Conservation (phyloP, 1,140 invertebrate genomes). For the Ooceraea biroi region DNA sequence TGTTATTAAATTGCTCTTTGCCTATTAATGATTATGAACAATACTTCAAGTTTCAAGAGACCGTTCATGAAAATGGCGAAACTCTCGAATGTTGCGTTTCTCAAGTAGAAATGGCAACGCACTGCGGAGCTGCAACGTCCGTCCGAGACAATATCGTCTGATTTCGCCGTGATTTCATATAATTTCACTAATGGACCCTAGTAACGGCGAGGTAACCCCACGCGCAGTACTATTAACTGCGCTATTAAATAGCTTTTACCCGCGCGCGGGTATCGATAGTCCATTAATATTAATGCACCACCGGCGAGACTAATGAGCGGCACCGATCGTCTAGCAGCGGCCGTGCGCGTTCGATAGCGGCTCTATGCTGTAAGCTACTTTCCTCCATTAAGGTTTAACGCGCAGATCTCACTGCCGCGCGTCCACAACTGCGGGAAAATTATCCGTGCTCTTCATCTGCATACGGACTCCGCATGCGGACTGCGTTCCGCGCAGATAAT, state of each 20-base stretch:
- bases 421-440: conserved; percentile 54
- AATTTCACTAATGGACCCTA: conserved; percentile 69
- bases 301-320: conserved; percentile 39
- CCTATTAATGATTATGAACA: not conserved
- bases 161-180: conserved; percentile 64
- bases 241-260: conserved; percentile 74
- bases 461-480: conserved; percentile 14
- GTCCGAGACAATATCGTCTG: conserved; percentile 52
- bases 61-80: not conserved
- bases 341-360: conserved; percentile 21
- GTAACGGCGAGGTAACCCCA: conserved; percentile 61
- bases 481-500: conserved; percentile 36
- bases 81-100: not conserved
- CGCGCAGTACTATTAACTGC: conserved; percentile 66
- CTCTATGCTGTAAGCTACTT: conserved; percentile 46
- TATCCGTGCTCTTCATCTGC: conserved; percentile 43
- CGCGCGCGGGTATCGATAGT: conserved; percentile 65
- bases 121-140: not conserved
- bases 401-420: not conserved
- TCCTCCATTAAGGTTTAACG: conserved; percentile 60
- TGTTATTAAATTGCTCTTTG: too few species aligned
- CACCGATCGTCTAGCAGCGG: conserved; percentile 38
- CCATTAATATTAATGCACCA: conserved; percentile 73
- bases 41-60: not conserved
- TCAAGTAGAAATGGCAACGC: not conserved